Evolutionary conservation across 2,113 vertebrate species (phyloP).

Genomic region (Gila orcuttii): DNA sequence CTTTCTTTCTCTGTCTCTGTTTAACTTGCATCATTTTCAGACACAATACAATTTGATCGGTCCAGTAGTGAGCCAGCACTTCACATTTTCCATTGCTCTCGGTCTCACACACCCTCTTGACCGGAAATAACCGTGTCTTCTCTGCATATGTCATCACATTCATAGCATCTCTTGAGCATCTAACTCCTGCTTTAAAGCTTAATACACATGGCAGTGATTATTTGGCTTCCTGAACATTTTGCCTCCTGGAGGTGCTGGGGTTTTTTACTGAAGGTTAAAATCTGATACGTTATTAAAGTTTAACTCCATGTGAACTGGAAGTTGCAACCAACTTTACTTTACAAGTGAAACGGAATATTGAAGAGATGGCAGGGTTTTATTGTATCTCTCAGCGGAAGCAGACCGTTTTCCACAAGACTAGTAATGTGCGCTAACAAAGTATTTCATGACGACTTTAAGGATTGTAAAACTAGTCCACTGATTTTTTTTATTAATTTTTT

Average conservation of each 20-base stretch:
- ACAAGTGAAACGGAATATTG: too few species aligned
- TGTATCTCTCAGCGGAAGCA: too few species aligned
- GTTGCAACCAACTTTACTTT: too few species aligned
- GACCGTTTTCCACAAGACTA: too few species aligned
- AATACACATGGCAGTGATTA: not conserved
- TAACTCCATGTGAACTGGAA: too few species aligned
- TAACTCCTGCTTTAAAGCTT: not conserved
- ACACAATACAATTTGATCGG: not conserved
- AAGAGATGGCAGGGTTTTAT: too few species aligned
- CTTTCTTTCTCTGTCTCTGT: not conserved
- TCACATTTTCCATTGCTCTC: not conserved
- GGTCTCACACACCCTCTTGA: not conserved
- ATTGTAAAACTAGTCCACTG: not conserved
- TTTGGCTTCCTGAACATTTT: not conserved
- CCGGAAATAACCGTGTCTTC: not conserved
- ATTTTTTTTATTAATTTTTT: too few species aligned
- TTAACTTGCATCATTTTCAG: not conserved
- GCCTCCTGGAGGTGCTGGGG: not conserved
- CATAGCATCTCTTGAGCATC: not conserved
- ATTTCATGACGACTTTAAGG: too few species aligned
- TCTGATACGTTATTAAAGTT: not conserved
- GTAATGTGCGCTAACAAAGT: too few species aligned
- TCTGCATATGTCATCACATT: not conserved
- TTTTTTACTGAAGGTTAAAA: not conserved
- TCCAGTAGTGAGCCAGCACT: not conserved